Evolutionary conservation across 2,113 vertebrate species (phyloP).

Genomic region (Gavia stellata): DNA sequence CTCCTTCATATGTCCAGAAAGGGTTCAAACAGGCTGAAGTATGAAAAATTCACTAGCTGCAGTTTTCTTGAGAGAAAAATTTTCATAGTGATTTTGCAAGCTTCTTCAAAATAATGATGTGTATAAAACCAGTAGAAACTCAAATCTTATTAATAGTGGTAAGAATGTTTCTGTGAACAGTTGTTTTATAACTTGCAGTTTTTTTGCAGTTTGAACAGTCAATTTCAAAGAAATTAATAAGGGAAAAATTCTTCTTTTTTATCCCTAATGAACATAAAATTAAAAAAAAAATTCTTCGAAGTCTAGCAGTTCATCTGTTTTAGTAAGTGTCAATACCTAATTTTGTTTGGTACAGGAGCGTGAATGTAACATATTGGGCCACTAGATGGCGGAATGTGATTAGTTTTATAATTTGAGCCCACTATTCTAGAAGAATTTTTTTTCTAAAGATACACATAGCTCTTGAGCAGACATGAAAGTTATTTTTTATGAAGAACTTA

Average conservation of each 20-base stretch:
- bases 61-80: background rate
- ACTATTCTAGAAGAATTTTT: background rate
- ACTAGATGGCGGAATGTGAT: constrained; percentile 64
- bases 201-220: background rate
- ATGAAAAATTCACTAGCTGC: background rate
- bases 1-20: background rate
- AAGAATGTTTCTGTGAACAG: background rate
- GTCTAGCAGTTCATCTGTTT: background rate
- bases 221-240: background rate
- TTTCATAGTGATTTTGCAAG: background rate
- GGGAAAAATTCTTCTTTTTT: background rate
- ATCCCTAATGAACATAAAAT: background rate
- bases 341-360: background rate
- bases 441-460: background rate
- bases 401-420: background rate
- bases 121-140: background rate
- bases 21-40: background rate
- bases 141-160: background rate
- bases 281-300: background rate
- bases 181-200: background rate
- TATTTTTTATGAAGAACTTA: background rate
- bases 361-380: background rate
- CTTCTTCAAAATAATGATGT: background rate
- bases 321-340: background rate
- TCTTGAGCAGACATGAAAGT: background rate